Base-by-base conservation (phyloP, 2,797 vertebrate genomes). In the Pseudochirops cupreus region DNA sequence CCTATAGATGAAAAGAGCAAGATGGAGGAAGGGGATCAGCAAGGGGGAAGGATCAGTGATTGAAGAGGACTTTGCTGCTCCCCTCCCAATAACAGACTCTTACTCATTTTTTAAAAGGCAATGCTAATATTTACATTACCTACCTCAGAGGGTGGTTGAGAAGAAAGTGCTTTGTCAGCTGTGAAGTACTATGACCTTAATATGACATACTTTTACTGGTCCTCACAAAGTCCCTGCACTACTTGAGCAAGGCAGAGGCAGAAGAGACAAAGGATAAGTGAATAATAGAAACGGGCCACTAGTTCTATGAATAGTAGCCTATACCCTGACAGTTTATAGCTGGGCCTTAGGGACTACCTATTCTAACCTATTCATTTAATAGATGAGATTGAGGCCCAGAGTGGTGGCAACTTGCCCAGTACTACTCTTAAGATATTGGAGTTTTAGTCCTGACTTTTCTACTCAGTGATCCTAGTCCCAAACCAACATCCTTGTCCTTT, bases 111-210 rank as follows among this genome's bases (percentile, higher is more conserved):
- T 74, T 74, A 39, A 74, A 74, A 11, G 31, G 67, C 16, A 39
- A 16, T 74, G 39, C 18, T 24, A 74, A 74, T 74, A 74, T 74
- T 74, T 74, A 33, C 18, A 74, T 18, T 74, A 39, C n/a, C n/a
- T 74, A 74, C 67, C 67, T 39, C n/a, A 74, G 33, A 67, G 33
- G 33, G 33, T 67, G 62, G 33, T 16, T 67, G 62, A 33, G 33
- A 67, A 67, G 62, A 67, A 67, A 67, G n/a, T 74, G n/a, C n/a
- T 74, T 67, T 67, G 62, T 67, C 62, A 74, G 67, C 67, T 74
- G n/a, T 39, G n/a, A 39, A 74, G 7, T 21, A 74, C 67, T 74
- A 74, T 21, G 16, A 21, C 16, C n/a, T 74, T 74, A 39, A 39
- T 2, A 24, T 39, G 18, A 39, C 67, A 74, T 39, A 39, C 67